Evolutionary conservation across 2,888 invertebrate species (phyloP).

Genomic region (Ectropis crepuscularia): DNA sequence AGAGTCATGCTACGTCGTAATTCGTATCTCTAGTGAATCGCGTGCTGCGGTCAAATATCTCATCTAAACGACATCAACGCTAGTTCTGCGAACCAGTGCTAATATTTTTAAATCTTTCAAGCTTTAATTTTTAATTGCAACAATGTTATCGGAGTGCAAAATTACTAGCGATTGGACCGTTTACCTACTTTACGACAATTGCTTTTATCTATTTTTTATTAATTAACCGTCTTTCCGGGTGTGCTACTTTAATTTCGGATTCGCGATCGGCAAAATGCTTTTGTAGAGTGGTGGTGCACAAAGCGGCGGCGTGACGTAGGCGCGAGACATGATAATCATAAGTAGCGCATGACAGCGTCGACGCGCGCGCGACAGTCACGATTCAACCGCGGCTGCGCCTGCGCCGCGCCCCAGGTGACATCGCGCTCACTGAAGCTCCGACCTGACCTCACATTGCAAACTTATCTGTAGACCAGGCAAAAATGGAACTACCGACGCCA

Average conservation of each 20-base stretch:
- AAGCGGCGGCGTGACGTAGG: slow-evolving; percentile 63
- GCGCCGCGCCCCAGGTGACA: slow-evolving; percentile 61
- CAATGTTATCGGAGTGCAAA: slow-evolving; percentile 12
- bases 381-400: slow-evolving; percentile 41
- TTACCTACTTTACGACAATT: slow-evolving; percentile 31
- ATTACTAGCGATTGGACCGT: slow-evolving; percentile 24
- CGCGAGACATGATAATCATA: slow-evolving; percentile 76
- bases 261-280: slow-evolving; percentile 51
- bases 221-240: slow-evolving; percentile 54
- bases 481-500: no score
- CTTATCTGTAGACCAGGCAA: no score
- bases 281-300: slow-evolving; percentile 49
- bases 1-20: slow-evolving; percentile 1
- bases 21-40: neutral
- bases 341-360: slow-evolving; percentile 76
- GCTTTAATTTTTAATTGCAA: slow-evolving; percentile 12
- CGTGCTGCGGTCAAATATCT: slow-evolving; percentile 9
- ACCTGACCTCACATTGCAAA: slow-evolving; percentile 30
- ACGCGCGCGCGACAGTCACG: slow-evolving; percentile 78
- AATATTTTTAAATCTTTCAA: neutral
- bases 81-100: neutral
- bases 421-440: slow-evolving; percentile 34
- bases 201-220: slow-evolving; percentile 48
- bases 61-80: slow-evolving; percentile 37
- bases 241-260: slow-evolving; percentile 47